These are phyloP conservation scores for Pangasius mekongensis DNA, from an alignment of 2,797 vertebrate species.

Conservation along the genomic window DNA sequence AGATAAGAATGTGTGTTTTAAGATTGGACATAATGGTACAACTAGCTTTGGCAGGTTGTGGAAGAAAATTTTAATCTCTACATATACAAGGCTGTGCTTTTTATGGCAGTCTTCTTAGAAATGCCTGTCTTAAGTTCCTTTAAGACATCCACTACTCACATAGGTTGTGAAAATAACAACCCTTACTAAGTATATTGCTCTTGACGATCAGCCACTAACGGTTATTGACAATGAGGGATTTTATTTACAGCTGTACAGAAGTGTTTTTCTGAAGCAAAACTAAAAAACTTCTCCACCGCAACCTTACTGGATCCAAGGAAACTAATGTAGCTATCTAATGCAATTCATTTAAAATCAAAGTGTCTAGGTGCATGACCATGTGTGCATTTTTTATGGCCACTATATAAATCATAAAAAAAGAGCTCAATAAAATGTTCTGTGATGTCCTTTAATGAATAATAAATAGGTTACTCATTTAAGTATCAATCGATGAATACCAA, in stretches of 20 bases:
- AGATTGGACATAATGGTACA: not conserved
- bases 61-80: not conserved
- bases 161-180: not conserved
- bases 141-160: not conserved
- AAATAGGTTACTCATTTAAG: not conserved
- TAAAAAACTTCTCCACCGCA: not conserved
- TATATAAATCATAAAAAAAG: not conserved
- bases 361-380: not conserved
- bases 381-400: not conserved
- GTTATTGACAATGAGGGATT: not conserved
- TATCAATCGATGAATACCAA: not conserved
- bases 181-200: not conserved
- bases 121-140: not conserved
- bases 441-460: not conserved
- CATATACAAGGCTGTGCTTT: not conserved
- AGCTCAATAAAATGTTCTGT: not conserved
- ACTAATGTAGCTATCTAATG: not conserved
- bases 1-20: conserved; percentile 17
- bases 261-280: not conserved
- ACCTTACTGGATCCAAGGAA: not conserved
- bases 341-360: not conserved
- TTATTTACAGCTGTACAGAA: not conserved
- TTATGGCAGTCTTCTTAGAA: not conserved
- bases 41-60: not conserved
- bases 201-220: not conserved